A percentile compares a stretch with the other conserved stretches of the same genome.
These are phyloP conservation scores for Hypselothyrea guttata DNA, from an alignment of 2,888 invertebrate species.

Conservation along the genomic window DNA sequence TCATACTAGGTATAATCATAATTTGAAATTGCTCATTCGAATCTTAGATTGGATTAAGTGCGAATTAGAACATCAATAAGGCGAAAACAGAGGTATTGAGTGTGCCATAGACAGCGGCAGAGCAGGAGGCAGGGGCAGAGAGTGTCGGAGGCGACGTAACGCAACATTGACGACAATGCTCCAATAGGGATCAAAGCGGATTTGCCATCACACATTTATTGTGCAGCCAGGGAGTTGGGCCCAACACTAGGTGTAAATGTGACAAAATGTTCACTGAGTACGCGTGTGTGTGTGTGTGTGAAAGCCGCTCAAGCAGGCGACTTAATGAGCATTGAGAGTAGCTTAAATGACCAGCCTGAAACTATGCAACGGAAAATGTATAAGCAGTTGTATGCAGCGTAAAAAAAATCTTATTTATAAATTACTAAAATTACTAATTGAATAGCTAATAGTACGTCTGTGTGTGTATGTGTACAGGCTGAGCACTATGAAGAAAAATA, in stretches of 20 bases:
- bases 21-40: slow-evolving; percentile 79
- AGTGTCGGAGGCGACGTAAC: slow-evolving; percentile 52
- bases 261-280: slow-evolving; percentile 49
- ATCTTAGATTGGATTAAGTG: slow-evolving; percentile 79
- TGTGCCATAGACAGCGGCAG: background rate
- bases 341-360: slow-evolving; percentile 35
- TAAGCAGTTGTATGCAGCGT: too few relatives aligned
- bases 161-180: slow-evolving; percentile 70
- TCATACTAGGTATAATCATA: slow-evolving; percentile 72
- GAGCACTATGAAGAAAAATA: too few relatives aligned
- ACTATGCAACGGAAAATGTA: slow-evolving; percentile 50
- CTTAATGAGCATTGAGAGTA: slow-evolving; percentile 62
- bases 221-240: slow-evolving; percentile 25
- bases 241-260: slow-evolving; percentile 69
- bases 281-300: slow-evolving; percentile 14
- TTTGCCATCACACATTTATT: slow-evolving; percentile 62
- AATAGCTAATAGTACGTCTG: too few relatives aligned
- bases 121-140: background rate
- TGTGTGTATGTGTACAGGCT: too few relatives aligned
- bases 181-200: slow-evolving; percentile 69
- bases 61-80: slow-evolving; percentile 79
- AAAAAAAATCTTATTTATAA: too few relatives aligned
- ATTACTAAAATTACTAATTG: too few relatives aligned
- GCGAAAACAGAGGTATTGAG: slow-evolving; percentile 25
- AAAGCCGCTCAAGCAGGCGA: slow-evolving; percentile 64